A percentile compares a stretch with the other conserved stretches of the same genome.
Evolutionary conservation across 2,888 invertebrate genomes (phyloP).

Genomic region (Limnephilus lunatus): DNA sequence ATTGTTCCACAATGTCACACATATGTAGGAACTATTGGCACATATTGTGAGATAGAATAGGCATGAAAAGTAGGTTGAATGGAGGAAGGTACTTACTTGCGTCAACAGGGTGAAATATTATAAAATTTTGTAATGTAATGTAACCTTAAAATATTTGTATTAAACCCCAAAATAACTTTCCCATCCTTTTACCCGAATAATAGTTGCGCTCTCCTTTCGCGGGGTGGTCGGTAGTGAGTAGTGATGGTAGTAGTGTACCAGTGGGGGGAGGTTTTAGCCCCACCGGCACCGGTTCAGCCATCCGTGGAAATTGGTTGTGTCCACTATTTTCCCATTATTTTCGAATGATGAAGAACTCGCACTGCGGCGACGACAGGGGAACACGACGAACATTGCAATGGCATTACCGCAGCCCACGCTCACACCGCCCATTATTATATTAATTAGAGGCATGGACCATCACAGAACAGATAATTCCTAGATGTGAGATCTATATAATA

Average conservation of each 20-base stretch:
- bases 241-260: background rate
- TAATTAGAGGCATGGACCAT: background rate
- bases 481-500: too few species aligned
- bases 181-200: background rate
- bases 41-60: too few species aligned
- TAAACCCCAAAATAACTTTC: background rate
- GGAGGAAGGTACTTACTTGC: too few species aligned
- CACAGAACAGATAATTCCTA: background rate
- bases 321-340: conserved; percentile 59
- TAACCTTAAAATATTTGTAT: too few species aligned
- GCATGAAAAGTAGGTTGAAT: too few species aligned
- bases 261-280: background rate
- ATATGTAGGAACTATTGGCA: too few species aligned
- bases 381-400: background rate
- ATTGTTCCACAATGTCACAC: too few species aligned
- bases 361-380: background rate
- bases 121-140: too few species aligned
- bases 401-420: background rate
- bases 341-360: conserved; percentile 53
- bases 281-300: conserved; percentile 25
- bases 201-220: background rate
- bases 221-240: background rate
- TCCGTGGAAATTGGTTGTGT: conserved; percentile 61
- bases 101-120: too few species aligned
- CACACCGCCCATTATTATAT: background rate